These are phyloP conservation scores for Meghimatium bilineatum DNA, from an alignment of 2,888 invertebrate genomes.

Conservation along the genomic window DNA sequence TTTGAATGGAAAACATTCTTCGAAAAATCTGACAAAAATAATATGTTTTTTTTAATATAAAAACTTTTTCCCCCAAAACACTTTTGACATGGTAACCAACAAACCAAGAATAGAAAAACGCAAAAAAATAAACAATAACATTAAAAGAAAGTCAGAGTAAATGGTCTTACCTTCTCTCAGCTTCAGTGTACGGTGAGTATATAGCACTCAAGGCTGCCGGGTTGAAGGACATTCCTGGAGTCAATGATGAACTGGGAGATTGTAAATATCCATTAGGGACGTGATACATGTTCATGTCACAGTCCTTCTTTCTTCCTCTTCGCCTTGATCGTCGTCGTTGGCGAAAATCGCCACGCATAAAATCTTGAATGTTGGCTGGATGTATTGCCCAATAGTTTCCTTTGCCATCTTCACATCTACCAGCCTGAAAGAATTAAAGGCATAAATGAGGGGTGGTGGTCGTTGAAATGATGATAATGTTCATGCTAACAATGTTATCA, in stretches of 20 bases:
- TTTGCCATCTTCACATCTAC: slow-evolving; percentile 72
- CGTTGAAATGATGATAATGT: background rate
- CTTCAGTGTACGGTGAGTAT: slow-evolving; percentile 72
- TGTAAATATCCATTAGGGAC: slow-evolving; percentile 64
- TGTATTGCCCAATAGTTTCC: slow-evolving; percentile 76
- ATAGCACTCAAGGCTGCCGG: slow-evolving; percentile 64
- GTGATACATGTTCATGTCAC: slow-evolving; percentile 68
- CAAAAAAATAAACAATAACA: too few relatives aligned
- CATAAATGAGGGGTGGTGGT: too few relatives aligned
- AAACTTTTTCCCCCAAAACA: too few relatives aligned
- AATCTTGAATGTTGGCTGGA: slow-evolving; percentile 74
- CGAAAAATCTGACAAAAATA: too few relatives aligned
- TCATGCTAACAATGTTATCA: background rate
- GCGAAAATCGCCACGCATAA: slow-evolving; percentile 73
- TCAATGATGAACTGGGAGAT: slow-evolving; percentile 53
- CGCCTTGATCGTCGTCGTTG: slow-evolving; percentile 69
- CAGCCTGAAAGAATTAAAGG: slow-evolving; percentile 54
- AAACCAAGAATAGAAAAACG: too few relatives aligned
- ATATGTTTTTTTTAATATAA: too few relatives aligned
- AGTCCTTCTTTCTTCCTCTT: slow-evolving; percentile 69
- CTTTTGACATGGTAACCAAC: too few relatives aligned
- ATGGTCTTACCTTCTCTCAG: slow-evolving; percentile 58
- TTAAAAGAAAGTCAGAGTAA: background rate
- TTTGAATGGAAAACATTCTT: too few relatives aligned
- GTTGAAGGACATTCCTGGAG: slow-evolving; percentile 60